These are phyloP conservation scores for Rhincodon typus DNA, from an alignment of 2,797 vertebrate species.

Conservation along the genomic window DNA sequence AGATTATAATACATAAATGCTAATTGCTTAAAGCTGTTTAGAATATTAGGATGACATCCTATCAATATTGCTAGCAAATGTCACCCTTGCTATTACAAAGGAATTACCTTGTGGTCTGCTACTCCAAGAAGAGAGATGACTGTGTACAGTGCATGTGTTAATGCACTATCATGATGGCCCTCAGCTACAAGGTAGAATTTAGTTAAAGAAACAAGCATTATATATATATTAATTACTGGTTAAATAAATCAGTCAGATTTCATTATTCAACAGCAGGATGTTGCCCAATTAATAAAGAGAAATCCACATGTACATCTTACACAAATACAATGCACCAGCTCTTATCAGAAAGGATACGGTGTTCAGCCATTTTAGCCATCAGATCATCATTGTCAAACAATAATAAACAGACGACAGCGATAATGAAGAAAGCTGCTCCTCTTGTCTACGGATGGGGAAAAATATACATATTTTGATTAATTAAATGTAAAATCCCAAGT, in stretches of 20 bases:
- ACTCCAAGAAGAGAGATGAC: conserved; percentile 85
- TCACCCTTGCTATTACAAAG: not conserved
- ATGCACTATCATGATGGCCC: conserved; percentile 91
- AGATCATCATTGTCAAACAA: conserved; percentile 98
- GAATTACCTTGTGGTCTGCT: conserved; percentile 87
- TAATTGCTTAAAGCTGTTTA: not conserved
- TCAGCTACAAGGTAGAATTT: conserved; percentile 65
- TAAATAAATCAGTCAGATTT: not conserved
- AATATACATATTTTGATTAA: not conserved
- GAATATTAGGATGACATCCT: not conserved
- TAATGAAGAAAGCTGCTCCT: conserved; percentile 88
- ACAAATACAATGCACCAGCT: not conserved
- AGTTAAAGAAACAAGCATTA: not conserved
- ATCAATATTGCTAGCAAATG: not conserved
- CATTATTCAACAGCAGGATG: not conserved
- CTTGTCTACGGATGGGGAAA: conserved; percentile 64
- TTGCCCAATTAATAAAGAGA: not conserved
- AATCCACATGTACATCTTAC: not conserved
- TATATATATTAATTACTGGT: not conserved
- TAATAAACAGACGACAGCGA: conserved; percentile 87
- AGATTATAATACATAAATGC: not conserved
- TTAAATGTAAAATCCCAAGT: not conserved
- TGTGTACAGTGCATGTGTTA: conserved; percentile 89
- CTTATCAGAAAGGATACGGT: conserved; percentile 82
- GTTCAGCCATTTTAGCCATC: conserved; percentile 98